These are phyloP conservation scores for Bufo gargarizans DNA, from an alignment of 2,113 vertebrate species.

Conservation along the genomic window DNA sequence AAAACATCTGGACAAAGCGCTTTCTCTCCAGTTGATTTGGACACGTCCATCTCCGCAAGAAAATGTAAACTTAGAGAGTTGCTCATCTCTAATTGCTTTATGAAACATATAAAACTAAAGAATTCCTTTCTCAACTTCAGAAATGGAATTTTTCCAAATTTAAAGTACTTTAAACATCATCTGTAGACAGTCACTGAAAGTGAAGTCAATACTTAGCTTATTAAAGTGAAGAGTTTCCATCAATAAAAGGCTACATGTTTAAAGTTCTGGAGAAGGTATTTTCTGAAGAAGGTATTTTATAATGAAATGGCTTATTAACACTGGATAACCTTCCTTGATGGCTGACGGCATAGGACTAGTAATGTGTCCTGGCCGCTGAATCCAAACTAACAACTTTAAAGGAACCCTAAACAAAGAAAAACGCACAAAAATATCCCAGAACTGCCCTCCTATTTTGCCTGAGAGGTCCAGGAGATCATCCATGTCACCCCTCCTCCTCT, in stretches of 20 bases:
- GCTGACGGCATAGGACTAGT: not conserved
- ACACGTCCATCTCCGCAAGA: not conserved
- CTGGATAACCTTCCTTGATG: not conserved
- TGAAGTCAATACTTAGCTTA: not conserved
- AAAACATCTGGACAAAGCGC: slow-evolving; percentile 17
- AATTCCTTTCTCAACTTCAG: not conserved
- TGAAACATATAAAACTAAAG: slow-evolving; percentile 15
- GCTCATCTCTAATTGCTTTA: not conserved
- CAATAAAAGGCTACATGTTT: slow-evolving; percentile 9
- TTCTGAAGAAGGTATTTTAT: not conserved
- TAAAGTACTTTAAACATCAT: not conserved
- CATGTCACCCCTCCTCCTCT: too few species aligned
- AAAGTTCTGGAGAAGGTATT: not conserved
- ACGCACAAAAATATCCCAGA: too few species aligned
- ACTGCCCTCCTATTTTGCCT: too few species aligned
- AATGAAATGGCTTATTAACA: not conserved
- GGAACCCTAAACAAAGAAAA: too few species aligned
- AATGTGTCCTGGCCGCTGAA: not conserved
- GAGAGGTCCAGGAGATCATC: too few species aligned
- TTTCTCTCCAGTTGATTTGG: not conserved
- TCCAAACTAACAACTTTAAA: not conserved
- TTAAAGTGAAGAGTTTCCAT: slow-evolving; percentile 15
- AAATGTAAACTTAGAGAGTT: slow-evolving; percentile 12
- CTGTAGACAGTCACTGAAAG: not conserved
- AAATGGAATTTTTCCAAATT: slow-evolving; percentile 8